Evolutionary conservation across 2,888 invertebrate species (phyloP).

Genomic region (Sphinx pinastri): DNA sequence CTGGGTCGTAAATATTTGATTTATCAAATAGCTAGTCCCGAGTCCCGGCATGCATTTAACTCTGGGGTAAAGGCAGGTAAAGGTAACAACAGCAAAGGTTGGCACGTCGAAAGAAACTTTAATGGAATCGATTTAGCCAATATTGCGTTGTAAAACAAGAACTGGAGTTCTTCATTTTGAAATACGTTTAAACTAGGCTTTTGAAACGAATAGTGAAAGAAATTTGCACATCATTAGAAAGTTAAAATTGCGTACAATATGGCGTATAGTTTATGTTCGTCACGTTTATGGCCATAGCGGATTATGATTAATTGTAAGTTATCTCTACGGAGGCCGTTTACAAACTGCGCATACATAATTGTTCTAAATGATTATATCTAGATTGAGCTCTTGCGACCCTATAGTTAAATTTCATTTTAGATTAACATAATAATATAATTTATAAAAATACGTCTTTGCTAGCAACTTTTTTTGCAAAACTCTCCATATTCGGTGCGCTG

Average conservation of each 20-base stretch:
- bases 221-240: slow-evolving; percentile 20
- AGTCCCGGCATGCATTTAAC: not conserved
- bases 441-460: too few relatives aligned
- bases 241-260: slow-evolving; percentile 11
- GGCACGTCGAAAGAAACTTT: not conserved
- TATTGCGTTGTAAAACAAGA: not conserved
- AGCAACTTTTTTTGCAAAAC: too few relatives aligned
- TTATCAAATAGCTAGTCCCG: not conserved
- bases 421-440: too few relatives aligned
- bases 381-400: not conserved
- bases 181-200: not conserved
- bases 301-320: slow-evolving; percentile 16
- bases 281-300: slow-evolving; percentile 8
- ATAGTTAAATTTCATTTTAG: not conserved
- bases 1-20: not conserved
- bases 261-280: slow-evolving; percentile 7
- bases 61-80: not conserved
- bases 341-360: not conserved
- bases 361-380: not conserved
- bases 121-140: not conserved
- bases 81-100: not conserved
- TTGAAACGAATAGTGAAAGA: not conserved
- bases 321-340: slow-evolving; percentile 8
- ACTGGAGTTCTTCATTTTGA: not conserved
- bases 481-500: too few relatives aligned